Base-by-base conservation (phyloP, 2,888 invertebrate species). In the Liopterus haemorrhoidalis region DNA sequence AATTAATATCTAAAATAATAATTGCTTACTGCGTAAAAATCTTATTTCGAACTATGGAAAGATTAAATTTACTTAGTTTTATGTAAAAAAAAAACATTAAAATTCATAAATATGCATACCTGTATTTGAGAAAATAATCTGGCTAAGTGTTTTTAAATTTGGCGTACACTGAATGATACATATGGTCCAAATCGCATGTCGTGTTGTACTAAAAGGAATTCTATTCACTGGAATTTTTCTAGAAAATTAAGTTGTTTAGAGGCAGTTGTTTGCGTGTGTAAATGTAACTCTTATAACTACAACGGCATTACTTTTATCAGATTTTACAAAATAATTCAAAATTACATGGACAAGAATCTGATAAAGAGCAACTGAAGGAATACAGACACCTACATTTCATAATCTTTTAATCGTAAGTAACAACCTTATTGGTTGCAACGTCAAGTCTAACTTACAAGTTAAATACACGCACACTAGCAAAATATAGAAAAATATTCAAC, bases 281-380 rank as follows among this genome's bases (percentile, higher is more conserved):
- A 38, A 33, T 39, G 14, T 20, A 33, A 25, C 33, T 28, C 14
- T n/a, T n/a, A n/a, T 18, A 15, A 20, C 31, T 19, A 24, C 33
- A 12, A n/a, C 20, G 31, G 39, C 33, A 45, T 33, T 39, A 50
- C 39, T 41, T 46, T 52, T 49, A 52, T 48, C 48, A 39, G 52
- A 50, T 50, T 49, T 49, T 49, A 42, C 42, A 49, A 49, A 51
- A 45, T 48, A 47, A 48, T 49, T 38, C 48, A 48, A 51, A 49
- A 48, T 41, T 49, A 51, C 49, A 51, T 51, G 41, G 40, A 44
- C 40, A 35, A 33, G 30, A 25, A 52, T 52, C 51, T 40, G 49
- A 52, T 52, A 52, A 48, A 24, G 12, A 18, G 11, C 11, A n/a
- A n/a, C n/a, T n/a, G n/a, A n/a, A n/a, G n/a, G n/a, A 30, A 38